Evolutionary conservation across 1,140 invertebrate species (phyloP).

Genomic region (Epicauta chinensis): DNA sequence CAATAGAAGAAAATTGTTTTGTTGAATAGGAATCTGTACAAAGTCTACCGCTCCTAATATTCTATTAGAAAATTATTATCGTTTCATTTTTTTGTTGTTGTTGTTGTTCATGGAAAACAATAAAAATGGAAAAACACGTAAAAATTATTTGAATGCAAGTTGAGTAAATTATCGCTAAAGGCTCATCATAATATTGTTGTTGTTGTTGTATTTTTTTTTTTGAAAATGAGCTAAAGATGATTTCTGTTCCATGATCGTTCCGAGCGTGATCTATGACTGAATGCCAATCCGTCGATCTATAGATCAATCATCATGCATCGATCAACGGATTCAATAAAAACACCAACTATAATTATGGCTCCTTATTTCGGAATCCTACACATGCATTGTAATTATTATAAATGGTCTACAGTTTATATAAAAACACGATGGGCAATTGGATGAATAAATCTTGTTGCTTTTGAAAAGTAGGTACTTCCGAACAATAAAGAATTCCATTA

Average conservation of each 20-base stretch:
- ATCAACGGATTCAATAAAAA: slow-evolving; percentile 36
- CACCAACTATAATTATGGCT: slow-evolving; percentile 29
- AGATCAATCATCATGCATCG: slow-evolving; percentile 34
- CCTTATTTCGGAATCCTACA: slow-evolving; percentile 37
- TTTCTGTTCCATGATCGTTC: slow-evolving; percentile 2
- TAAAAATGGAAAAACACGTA: background rate
- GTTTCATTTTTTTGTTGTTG: background rate
- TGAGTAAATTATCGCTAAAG: background rate
- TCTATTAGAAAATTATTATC: background rate
- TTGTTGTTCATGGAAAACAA: background rate
- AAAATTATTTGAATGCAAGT: background rate
- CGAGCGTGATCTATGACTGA: slow-evolving; percentile 36
- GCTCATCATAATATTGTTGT: too few relatives aligned
- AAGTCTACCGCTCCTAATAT: background rate
- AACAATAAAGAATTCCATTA: slow-evolving; percentile 24
- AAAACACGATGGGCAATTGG: slow-evolving; percentile 30
- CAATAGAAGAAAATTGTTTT: background rate
- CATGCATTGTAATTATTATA: slow-evolving; percentile 37
- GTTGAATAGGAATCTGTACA: background rate
- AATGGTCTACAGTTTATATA: slow-evolving; percentile 27
- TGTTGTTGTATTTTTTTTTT: background rate
- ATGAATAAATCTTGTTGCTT: slow-evolving; percentile 29
- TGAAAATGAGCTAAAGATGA: too few relatives aligned
- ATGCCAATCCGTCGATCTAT: slow-evolving; percentile 33
- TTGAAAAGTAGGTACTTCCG: slow-evolving; percentile 14